Evolutionary conservation across 2,113 vertebrate genomes (phyloP), one percentile per base, ranked within the genome.

Genomic region (Sigmodon hispidus): DNA sequence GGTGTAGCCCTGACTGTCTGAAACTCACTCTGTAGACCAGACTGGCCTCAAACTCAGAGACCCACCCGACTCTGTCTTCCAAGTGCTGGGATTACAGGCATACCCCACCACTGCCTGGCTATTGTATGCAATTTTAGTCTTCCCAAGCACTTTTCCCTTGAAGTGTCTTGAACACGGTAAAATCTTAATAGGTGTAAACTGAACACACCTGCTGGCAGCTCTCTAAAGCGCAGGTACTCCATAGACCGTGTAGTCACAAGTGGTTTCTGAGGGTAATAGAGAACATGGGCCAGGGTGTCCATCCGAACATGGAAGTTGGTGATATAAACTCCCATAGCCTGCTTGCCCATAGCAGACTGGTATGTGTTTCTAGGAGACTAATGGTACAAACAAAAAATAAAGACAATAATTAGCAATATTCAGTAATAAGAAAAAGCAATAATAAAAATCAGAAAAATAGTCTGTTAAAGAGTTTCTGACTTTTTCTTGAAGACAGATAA

Each of bases 291-390:
- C 97, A 99, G 97, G 0, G 99, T 99, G 98, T 99, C 99, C 99
- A 99, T 99, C 2, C 99, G 99, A 1, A 99, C 99, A 0, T 99
- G 99, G 88, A 99, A 99, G 97, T 99, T 99, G 86, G 99, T 99
- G 96, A 99, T 99, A 98, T 99, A 99, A 84, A 99, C 99, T 55
- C 99, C 99, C 99, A 99, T 99, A 43, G 99, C 99, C 98, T 99
- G 99, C 93, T 99, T 99, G 24, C 99, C 99, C 99, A 99, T 99
- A 97, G 99, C 99, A 90, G 99, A 99, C 98, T 99, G 99, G 97
- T 99, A 99, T 0, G 99, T 99, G 98, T 99, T 99, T 98, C 99
- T 99, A 98, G 99, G 99, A 96, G 99, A 99, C 99, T 99, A 93
- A 4, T 48, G 57, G 73, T 19, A 98, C 81, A 91, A 63, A 92